Conservation (phyloP, 2,113 vertebrate genomes). For the Hiodon alosoides region DNA sequence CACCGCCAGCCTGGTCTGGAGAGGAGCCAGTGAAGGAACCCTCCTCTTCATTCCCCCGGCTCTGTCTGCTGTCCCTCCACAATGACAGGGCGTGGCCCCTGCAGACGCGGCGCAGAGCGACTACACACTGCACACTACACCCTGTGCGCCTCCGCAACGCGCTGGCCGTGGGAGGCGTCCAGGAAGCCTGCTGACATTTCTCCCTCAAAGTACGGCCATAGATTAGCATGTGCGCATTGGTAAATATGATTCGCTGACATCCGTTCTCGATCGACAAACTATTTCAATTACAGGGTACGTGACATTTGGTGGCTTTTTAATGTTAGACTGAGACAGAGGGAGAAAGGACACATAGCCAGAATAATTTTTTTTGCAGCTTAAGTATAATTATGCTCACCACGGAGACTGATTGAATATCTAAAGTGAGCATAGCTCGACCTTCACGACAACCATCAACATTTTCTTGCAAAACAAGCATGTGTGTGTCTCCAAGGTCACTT, state of each 20-base stretch:
- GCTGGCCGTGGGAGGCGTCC: not conserved
- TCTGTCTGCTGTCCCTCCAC: slow-evolving; percentile 6
- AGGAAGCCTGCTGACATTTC: not conserved
- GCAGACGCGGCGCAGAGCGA: not conserved
- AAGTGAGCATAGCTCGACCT: not conserved
- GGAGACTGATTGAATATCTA: slow-evolving; percentile 1
- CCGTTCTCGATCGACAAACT: not conserved
- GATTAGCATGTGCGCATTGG: not conserved
- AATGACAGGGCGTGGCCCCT: slow-evolving; percentile 1
- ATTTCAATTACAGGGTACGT: not conserved
- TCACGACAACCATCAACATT: not conserved
- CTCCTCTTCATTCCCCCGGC: slow-evolving; percentile 9
- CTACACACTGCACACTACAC: no score
- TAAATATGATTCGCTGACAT: not conserved
- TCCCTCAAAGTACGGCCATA: not conserved
- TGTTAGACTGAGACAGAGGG: not conserved
- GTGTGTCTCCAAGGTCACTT: not conserved
- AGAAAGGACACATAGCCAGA: not conserved
- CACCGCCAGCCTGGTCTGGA: slow-evolving; percentile 13
- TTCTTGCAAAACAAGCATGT: not conserved
- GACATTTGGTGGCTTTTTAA: slow-evolving; percentile 4
- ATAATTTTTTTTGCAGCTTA: slow-evolving; percentile 4
- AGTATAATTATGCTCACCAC: not conserved
- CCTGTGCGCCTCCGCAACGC: no score
- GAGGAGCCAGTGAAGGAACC: not conserved